Evolutionary conservation across 2,797 vertebrate genomes (phyloP).

Genomic region (Chaetophractus vellerosus): DNA sequence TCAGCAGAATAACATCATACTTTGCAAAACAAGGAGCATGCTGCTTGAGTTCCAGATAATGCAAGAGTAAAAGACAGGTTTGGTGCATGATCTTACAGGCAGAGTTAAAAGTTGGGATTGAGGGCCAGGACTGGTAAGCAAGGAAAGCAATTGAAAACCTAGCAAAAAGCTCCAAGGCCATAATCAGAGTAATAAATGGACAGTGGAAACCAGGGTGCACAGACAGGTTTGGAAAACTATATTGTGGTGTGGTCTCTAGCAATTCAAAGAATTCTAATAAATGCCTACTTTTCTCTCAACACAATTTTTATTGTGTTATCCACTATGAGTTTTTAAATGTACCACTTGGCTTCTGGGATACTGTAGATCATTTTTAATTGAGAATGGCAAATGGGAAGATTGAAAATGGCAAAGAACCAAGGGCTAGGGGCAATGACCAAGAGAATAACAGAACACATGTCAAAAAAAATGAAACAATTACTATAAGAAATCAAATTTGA

Average conservation of each 20-base stretch:
- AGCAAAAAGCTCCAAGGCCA: not conserved
- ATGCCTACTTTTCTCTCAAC: not conserved
- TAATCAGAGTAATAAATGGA: not conserved
- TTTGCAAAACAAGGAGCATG: not conserved
- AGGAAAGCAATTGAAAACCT: not conserved
- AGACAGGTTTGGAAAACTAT: not conserved
- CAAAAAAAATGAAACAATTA: not conserved
- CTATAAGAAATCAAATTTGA: constrained; percentile 39
- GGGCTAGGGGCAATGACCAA: not conserved
- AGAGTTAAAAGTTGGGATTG: not conserved
- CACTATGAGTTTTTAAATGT: constrained; percentile 45
- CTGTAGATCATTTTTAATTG: constrained; percentile 63
- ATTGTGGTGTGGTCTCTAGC: not conserved
- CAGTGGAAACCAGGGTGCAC: not conserved
- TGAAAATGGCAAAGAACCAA: constrained; percentile 49
- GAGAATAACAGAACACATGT: constrained; percentile 33
- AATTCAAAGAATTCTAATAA: constrained; percentile 42
- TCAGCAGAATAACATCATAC: constrained; percentile 1
- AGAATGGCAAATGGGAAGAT: constrained; percentile 49
- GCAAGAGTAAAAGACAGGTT: constrained; percentile 24
- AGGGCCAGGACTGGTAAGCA: not conserved
- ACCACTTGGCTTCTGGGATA: constrained; percentile 4
- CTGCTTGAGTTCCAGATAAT: constrained; percentile 39
- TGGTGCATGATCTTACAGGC: not conserved
- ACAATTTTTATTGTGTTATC: constrained; percentile 22